phyloP scores from a whole-genome alignment of 2,797 vertebrate species.

The Simalia tracyae region DNA sequence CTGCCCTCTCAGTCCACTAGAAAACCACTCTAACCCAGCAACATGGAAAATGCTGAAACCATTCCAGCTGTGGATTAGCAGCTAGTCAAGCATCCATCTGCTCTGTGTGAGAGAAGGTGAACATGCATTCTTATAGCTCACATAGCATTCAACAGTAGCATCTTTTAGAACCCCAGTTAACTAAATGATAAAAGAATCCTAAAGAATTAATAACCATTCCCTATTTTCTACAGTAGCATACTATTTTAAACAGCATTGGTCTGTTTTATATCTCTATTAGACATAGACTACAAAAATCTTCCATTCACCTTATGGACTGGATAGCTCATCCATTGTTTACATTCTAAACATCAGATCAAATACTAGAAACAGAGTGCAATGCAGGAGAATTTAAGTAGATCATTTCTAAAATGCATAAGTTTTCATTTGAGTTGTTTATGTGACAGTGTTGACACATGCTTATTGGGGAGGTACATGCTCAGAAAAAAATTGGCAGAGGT shows the following conservation, averaged over 20 bases:
- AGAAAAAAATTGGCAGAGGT: neutral
- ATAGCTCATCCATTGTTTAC: neutral
- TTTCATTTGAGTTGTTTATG: neutral
- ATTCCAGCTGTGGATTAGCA: slow-evolving; percentile 87
- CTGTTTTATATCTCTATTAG: neutral
- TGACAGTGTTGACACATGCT: neutral
- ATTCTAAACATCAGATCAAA: neutral
- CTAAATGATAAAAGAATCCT: slow-evolving; percentile 48
- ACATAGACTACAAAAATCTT: neutral
- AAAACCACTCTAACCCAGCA: slow-evolving; percentile 85
- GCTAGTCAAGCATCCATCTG: slow-evolving; percentile 86
- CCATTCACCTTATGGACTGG: neutral
- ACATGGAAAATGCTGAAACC: slow-evolving; percentile 81
- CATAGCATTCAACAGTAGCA: slow-evolving; percentile 68
- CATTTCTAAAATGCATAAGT: neutral
- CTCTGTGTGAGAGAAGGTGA: slow-evolving; percentile 76
- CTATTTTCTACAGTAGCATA: slow-evolving; percentile 20
- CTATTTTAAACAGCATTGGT: slow-evolving; percentile 32
- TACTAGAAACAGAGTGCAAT: neutral
- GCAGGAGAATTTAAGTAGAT: neutral
- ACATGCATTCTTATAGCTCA: slow-evolving; percentile 74
- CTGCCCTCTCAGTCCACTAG: slow-evolving; percentile 86
- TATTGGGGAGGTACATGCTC: neutral
- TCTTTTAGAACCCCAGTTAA: slow-evolving; percentile 55
- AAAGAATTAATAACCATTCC: slow-evolving; percentile 43